Evolutionary conservation across 1,140 invertebrate species (phyloP).

Genomic region (Lucilia cuprina): DNA sequence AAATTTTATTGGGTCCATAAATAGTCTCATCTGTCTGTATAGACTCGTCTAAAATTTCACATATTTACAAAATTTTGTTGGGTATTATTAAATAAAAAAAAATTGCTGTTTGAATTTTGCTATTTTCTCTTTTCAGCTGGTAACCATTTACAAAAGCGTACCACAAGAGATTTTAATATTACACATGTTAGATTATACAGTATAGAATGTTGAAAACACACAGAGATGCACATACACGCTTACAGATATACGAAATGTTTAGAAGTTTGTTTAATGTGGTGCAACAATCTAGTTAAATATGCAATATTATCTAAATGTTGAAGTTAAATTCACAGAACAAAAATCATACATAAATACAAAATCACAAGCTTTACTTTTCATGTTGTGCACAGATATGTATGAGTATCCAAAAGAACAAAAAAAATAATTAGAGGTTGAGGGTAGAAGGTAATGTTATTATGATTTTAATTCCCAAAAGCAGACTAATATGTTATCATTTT

Average conservation of each 20-base stretch:
- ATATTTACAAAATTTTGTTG: not conserved
- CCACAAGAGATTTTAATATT: constrained; percentile 30
- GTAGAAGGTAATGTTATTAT: no score
- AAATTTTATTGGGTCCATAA: no score
- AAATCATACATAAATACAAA: not conserved
- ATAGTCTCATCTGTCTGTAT: no score
- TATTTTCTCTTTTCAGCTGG: not conserved
- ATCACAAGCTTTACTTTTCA: not conserved
- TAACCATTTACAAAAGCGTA: not conserved
- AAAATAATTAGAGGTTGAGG: no score
- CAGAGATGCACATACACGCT: not conserved
- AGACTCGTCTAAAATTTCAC: no score
- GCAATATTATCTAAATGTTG: constrained; percentile 29
- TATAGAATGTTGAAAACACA: not conserved
- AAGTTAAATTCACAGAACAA: not conserved
- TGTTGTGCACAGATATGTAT: no score
- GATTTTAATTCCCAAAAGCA: no score
- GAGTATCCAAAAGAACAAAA: no score
- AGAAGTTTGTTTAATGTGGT: constrained; percentile 29
- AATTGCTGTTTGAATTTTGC: not conserved
- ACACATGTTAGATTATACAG: constrained; percentile 8
- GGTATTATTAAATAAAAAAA: not conserved
- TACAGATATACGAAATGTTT: no score
- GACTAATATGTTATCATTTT: no score
- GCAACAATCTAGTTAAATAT: constrained; percentile 30